Conservation (phyloP, 2,888 invertebrate species). For the Acanthopleura granulata region DNA sequence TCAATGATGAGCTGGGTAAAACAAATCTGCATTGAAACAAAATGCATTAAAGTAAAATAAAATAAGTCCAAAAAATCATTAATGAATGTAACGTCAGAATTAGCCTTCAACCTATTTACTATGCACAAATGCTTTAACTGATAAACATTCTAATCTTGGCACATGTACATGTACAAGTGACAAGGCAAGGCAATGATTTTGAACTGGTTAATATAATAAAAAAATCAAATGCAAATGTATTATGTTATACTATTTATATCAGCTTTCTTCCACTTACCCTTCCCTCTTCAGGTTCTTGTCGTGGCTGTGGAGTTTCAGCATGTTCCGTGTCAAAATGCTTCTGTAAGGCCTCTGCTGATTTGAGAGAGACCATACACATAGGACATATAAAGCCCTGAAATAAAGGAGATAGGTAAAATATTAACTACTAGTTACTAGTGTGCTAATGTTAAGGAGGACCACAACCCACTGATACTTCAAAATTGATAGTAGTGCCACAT, state of each 20-base stretch:
- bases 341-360: slow-evolving; percentile 71
- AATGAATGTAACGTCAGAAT: no score
- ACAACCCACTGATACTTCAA: no score
- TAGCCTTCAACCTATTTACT: no score
- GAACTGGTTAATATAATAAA: neutral
- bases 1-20: no score
- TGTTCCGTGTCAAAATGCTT: slow-evolving; percentile 68
- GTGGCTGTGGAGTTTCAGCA: slow-evolving; percentile 27
- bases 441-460: no score
- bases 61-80: no score
- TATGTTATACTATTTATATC: neutral
- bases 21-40: no score
- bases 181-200: neutral
- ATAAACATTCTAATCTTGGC: no score
- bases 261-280: neutral
- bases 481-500: no score
- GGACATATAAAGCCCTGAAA: slow-evolving; percentile 72
- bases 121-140: no score
- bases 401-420: neutral
- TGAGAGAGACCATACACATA: slow-evolving; percentile 69
- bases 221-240: slow-evolving; percentile 13
- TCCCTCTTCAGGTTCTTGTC: neutral
- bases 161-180: neutral
- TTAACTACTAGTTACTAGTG: neutral
- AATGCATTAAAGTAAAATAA: no score